Conservation (phyloP, 2,888 invertebrate genomes). For the Diogma glabrata region DNA sequence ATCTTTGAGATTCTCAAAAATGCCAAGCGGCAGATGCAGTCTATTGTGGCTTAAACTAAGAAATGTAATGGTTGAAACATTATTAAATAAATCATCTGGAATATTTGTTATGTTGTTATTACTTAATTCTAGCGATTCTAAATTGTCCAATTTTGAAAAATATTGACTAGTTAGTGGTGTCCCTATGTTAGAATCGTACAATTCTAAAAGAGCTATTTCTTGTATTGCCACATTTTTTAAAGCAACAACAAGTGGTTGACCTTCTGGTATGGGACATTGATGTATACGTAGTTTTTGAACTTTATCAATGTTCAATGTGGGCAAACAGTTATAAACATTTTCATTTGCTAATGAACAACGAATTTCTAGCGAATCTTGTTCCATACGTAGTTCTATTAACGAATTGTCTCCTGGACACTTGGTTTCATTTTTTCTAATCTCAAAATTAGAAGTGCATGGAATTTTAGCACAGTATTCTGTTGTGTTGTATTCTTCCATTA, state of each 20-base stretch:
- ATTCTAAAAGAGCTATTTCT: slow-evolving; percentile 40
- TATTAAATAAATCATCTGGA: slow-evolving; percentile 48
- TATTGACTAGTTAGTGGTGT: slow-evolving; percentile 46
- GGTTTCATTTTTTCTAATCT: slow-evolving; percentile 30
- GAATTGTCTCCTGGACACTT: slow-evolving; percentile 29
- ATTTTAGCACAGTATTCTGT: slow-evolving; percentile 15
- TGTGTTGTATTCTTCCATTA: neutral
- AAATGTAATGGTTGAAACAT: slow-evolving; percentile 48
- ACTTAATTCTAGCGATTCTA: slow-evolving; percentile 45
- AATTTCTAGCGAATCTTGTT: slow-evolving; percentile 27
- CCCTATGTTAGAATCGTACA: slow-evolving; percentile 37
- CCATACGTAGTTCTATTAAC: slow-evolving; percentile 29
- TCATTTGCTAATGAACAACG: slow-evolving; percentile 29
- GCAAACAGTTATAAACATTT: slow-evolving; percentile 28
- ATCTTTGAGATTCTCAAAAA: slow-evolving; percentile 44
- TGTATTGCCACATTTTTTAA: slow-evolving; percentile 30
- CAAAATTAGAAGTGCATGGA: slow-evolving; percentile 28
- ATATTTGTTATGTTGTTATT: slow-evolving; percentile 49
- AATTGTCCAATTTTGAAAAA: slow-evolving; percentile 43
- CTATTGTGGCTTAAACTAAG: slow-evolving; percentile 51
- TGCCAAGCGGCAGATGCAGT: slow-evolving; percentile 42
- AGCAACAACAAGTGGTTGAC: slow-evolving; percentile 36
- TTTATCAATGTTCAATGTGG: slow-evolving; percentile 28
- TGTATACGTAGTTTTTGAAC: slow-evolving; percentile 28
- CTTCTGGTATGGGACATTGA: slow-evolving; percentile 32